Base-by-base conservation (phyloP, 1,140 invertebrate species). In the Brachionus paranguensis region DNA sequence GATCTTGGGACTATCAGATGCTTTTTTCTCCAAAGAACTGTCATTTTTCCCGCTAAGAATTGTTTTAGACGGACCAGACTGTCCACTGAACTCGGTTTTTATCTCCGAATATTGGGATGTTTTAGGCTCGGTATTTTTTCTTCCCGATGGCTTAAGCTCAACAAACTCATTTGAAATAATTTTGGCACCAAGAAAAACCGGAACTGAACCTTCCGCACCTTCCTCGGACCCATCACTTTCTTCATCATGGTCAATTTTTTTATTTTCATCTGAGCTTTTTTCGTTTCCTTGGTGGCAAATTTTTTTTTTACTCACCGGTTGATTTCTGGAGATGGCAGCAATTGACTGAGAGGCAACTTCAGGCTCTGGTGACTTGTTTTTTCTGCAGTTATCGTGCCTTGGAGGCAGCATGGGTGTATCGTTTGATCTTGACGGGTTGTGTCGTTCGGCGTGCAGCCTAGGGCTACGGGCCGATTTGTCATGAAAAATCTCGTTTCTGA, bases 81-180 rank as follows among this genome's bases (percentile, higher is more conserved):
- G 20, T 5, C 8, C 12, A 45, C 14, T 47, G 11, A 3, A 12
- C 11, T 47, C 12, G 14, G 20, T 20, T 24, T 60, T 60, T 20
- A 20, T 37, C 33, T 6, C 33, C 33, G 33, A 7, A 37, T 7
- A 37, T 37, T 37, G 5, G 33, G 33, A 37, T 37, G 1, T 37
- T 37, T 68, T 68, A 2, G 33, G 8, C 4, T 72, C 10, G 3
- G 14, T 41, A 43, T n/a, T 72, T 72, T 72, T 72, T 41, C 6
- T 27, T 3, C 0, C 45, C 8, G 17, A 3, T 76, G 72, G 72
- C 11, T 60, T 65, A 20, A 64, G 37, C 7, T 81, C 78, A 24
- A 81, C 78, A 64, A 81, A 81, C 60, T 81, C 78, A 68, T 81
- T 81, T 45, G 78, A 81, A 27, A 81, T 60, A 17, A 81, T 60